These are phyloP conservation scores for Lepidocolaptes lacrymiger DNA, from an alignment of 2,797 vertebrate species.

Conservation along the genomic window DNA sequence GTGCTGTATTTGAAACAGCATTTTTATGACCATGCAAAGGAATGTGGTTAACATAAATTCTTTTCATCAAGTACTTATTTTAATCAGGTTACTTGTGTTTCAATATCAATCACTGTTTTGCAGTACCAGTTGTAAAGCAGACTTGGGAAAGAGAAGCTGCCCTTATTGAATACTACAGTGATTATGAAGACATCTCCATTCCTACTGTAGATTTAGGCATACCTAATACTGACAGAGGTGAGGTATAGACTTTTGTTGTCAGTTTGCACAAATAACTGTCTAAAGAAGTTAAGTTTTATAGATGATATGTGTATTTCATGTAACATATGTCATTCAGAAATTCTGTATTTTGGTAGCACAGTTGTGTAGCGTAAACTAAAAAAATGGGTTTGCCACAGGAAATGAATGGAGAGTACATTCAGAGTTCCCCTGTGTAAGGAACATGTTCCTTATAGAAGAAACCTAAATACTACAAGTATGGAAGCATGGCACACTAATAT, in stretches of 20 bases:
- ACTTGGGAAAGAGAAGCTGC: conserved; percentile 91
- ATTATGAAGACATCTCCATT: conserved; percentile 87
- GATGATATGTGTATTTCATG: not conserved
- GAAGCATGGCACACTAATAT: not conserved
- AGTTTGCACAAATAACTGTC: not conserved
- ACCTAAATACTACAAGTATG: not conserved
- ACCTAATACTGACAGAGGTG: conserved; percentile 95
- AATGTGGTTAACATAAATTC: not conserved
- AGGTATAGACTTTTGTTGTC: conserved; percentile 26
- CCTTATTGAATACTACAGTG: conserved; percentile 92
- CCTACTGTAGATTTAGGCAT: conserved; percentile 91
- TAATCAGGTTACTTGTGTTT: not conserved
- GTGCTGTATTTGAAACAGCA: not conserved
- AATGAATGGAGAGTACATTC: not conserved
- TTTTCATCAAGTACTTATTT: not conserved
- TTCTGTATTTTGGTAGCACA: not conserved
- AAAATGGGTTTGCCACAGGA: not conserved
- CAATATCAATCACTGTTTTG: conserved; percentile 17
- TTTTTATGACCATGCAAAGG: not conserved
- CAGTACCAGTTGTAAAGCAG: conserved; percentile 95
- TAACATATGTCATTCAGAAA: not conserved
- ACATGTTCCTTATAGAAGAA: not conserved
- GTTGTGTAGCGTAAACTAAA: not conserved
- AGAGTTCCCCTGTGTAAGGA: not conserved
- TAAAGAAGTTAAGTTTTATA: not conserved